Evolutionary conservation across 2,797 vertebrate species (phyloP).

Genomic region (Rhincodon typus): DNA sequence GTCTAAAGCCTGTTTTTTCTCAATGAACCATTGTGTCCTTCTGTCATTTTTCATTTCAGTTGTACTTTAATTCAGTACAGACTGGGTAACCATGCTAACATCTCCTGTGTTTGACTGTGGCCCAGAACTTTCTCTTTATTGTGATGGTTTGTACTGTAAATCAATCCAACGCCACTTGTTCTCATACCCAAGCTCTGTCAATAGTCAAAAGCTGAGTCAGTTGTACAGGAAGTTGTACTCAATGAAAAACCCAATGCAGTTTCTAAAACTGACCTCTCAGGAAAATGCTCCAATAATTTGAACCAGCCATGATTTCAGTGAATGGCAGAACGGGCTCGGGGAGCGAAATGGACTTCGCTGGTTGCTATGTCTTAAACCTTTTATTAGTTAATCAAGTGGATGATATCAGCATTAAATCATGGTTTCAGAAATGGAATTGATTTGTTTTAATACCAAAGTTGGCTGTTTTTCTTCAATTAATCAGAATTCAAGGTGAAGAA

Average conservation of each 20-base stretch:
- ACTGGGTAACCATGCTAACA: background rate
- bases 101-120: background rate
- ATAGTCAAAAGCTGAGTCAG: background rate
- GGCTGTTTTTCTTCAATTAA: background rate
- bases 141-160: background rate
- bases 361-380: background rate
- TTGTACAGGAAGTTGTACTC: background rate
- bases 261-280: background rate
- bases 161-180: background rate
- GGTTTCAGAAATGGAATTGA: background rate
- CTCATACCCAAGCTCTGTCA: background rate
- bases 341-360: background rate
- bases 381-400: background rate
- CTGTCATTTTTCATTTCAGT: background rate
- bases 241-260: background rate
- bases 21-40: background rate
- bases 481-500: background rate
- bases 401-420: background rate
- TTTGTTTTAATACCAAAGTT: background rate
- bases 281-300: background rate
- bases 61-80: constrained; percentile 2
- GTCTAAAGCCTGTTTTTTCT: background rate
- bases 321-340: background rate
- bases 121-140: background rate
- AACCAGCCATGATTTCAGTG: background rate